These are phyloP conservation scores for Andrena hattorfiana DNA, from an alignment of 2,888 invertebrate species.

Conservation along the genomic window DNA sequence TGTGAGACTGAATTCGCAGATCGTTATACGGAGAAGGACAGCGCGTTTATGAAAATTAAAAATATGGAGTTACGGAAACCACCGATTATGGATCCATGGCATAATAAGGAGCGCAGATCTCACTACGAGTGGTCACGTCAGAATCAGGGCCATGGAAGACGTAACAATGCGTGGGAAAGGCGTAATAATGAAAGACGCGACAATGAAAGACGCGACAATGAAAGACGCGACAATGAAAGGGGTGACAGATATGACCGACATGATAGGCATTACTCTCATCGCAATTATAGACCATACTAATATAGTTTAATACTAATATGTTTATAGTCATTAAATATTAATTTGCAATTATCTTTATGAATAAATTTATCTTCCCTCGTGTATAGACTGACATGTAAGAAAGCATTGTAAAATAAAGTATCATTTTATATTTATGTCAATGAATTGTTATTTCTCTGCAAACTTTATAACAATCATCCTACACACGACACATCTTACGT, in stretches of 20 bases:
- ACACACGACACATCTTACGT: too few species aligned
- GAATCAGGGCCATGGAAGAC: constrained; percentile 68
- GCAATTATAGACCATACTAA: constrained; percentile 63
- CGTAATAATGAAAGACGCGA: constrained; percentile 67
- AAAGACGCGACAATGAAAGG: constrained; percentile 27
- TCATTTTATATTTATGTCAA: too few species aligned
- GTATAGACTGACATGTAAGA: constrained; percentile 7
- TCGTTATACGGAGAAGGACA: constrained; percentile 88
- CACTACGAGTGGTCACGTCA: constrained; percentile 69
- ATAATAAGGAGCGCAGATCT: constrained; percentile 72
- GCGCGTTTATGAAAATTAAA: constrained; percentile 86
- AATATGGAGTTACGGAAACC: constrained; percentile 85
- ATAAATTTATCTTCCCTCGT: background rate
- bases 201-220: constrained; percentile 59
- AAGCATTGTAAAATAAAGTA: constrained; percentile 15
- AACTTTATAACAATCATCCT: too few species aligned
- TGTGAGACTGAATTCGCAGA: constrained; percentile 88
- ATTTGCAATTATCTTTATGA: constrained; percentile 16
- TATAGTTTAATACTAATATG: background rate
- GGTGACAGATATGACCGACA: constrained; percentile 60
- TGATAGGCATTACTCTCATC: constrained; percentile 62
- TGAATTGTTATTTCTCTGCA: too few species aligned
- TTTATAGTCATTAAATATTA: too few species aligned
- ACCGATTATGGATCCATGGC: constrained; percentile 88
- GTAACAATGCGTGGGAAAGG: constrained; percentile 68